Conservation (phyloP, 2,113 vertebrate genomes). For the Carlito syrichta region DNA sequence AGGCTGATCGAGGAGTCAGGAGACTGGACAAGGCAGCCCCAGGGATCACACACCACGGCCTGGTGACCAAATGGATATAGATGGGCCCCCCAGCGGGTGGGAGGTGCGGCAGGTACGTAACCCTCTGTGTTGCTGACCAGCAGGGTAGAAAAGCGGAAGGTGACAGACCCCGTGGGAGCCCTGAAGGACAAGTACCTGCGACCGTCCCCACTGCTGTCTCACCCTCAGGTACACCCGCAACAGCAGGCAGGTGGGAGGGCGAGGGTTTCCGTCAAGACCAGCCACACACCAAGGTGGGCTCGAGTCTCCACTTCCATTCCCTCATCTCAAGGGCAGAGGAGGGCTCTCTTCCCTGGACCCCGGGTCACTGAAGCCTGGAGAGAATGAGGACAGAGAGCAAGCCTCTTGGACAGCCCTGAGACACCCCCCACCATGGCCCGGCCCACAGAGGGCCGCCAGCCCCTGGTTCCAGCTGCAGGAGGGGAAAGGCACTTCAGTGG, state of each 20-base stretch:
- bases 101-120: slow-evolving; percentile 87
- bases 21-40: fast-evolving
- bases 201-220: slow-evolving; percentile 94
- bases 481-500: neutral
- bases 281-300: fast-evolving
- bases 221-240: slow-evolving; percentile 91
- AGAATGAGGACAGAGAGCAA: fast-evolving
- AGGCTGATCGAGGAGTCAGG: neutral
- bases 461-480: fast-evolving
- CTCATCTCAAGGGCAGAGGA: fast-evolving
- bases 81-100: fast-evolving
- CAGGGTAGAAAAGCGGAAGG: slow-evolving; percentile 99
- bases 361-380: neutral
- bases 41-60: fast-evolving
- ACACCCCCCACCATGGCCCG: too few relatives aligned
- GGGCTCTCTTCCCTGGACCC: neutral
- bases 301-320: too few relatives aligned
- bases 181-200: slow-evolving; percentile 98
- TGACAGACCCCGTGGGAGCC: slow-evolving; percentile 95
- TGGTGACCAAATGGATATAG: fast-evolving
- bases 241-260: too few relatives aligned
- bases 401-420: too few relatives aligned
- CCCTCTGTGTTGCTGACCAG: slow-evolving; percentile 97
- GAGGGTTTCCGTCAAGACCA: neutral
- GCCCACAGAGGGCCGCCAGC: fast-evolving